Conservation (phyloP, 2,113 vertebrate species). For the Panthera tigris region DNA sequence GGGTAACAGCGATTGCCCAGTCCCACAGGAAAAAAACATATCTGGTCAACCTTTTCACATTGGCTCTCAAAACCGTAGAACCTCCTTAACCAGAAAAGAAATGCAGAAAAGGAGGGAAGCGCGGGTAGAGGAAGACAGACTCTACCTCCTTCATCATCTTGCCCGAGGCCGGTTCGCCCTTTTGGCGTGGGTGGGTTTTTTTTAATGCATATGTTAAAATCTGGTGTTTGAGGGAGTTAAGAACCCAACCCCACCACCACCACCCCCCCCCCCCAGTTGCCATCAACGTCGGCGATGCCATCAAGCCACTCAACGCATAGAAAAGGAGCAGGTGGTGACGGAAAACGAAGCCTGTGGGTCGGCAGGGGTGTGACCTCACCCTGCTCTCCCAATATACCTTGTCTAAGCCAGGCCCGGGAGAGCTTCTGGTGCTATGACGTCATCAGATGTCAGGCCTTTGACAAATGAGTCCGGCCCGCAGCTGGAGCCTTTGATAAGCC, state of each 20-base stretch:
- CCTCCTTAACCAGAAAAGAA: conserved; percentile 6
- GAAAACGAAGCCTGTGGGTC: not conserved
- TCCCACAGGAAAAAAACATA: not conserved
- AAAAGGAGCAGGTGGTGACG: conserved; percentile 11
- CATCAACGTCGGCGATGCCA: not conserved
- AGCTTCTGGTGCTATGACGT: not conserved
- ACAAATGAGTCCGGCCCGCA: conserved; percentile 54
- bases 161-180: not conserved
- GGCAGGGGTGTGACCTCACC: not conserved
- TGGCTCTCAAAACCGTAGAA: not conserved
- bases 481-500: conserved; percentile 78
- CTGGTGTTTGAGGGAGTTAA: not conserved
- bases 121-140: not conserved
- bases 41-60: conserved; percentile 10
- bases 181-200: not conserved
- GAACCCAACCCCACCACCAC: not conserved
- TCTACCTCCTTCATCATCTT: conserved; percentile 15
- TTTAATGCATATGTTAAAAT: not conserved
- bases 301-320: not conserved
- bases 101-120: not conserved
- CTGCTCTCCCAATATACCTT: not conserved
- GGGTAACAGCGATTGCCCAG: not conserved
- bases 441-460: conserved; percentile 64
- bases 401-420: conserved; percentile 32
- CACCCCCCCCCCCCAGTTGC: not conserved